Base-by-base conservation (phyloP, 2,888 invertebrate species). In the Hyalella azteca region DNA sequence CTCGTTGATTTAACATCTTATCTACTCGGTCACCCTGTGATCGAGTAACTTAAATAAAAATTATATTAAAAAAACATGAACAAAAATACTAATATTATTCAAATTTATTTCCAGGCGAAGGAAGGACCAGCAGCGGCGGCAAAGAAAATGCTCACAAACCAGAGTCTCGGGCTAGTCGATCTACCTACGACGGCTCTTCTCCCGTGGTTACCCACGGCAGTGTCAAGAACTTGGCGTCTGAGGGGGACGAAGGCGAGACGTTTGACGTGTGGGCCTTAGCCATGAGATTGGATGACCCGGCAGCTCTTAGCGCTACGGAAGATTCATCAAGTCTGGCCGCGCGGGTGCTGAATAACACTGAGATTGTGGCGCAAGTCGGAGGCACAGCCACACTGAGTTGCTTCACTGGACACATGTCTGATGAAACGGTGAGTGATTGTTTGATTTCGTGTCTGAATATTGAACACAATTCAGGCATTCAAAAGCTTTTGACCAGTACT, bases 361-460 rank as follows among this genome's bases (percentile, higher is more conserved):
- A 82, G 39, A 54, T 82, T 11, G 77, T 66, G 36, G 80, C 82
- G 1, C 82, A 82, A 40, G 82, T 82, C 15, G 82, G 82, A 36
- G 82, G 82, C 3, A 80, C 81, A n/a, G 82, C 81, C 4, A 79
- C 80, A 3, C 77, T 82, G 13, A 82, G 82, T 39, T 82, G 82
- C 60, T 81, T 78, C 49, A 82, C 82, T 2, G 81, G 80, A 19
- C 82, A 81, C 45, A 76, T 82, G 49, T 80, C 82, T 2, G 82
- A 82, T 54, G 82, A 82, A 73, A 77, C 78, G 81, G 82, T 82
- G 22, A 81, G 79, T 76, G 7, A 15, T n/a, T 36, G 11, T 54
- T 54, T n/a, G n/a, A n/a, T n/a, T n/a, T n/a, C n/a, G n/a, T n/a
- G n/a, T n/a, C n/a, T n/a, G n/a, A n/a, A n/a, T n/a, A n/a, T n/a